Conservation (phyloP, 2,888 invertebrate genomes). For the Caenorhabditis zanzibari region DNA sequence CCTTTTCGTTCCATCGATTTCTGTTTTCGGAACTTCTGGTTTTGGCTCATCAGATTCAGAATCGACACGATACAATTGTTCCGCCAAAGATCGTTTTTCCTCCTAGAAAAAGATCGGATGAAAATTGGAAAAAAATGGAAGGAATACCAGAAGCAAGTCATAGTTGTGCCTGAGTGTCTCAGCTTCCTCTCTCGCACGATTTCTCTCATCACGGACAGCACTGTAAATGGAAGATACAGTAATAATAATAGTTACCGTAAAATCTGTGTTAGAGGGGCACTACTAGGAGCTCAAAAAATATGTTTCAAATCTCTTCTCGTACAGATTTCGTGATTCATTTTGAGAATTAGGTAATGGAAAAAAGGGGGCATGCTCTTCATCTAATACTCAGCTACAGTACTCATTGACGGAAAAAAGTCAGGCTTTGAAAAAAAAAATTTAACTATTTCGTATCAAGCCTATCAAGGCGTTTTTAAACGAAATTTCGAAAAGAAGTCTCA, state of each 20-base stretch:
- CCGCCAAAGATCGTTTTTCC: constrained; percentile 44
- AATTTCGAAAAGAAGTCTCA: too few species aligned
- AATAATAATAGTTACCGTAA: background rate
- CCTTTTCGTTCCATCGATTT: constrained; percentile 53
- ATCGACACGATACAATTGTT: constrained; percentile 41
- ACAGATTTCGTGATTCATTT: too few species aligned
- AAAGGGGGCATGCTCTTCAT: too few species aligned
- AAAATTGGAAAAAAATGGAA: background rate
- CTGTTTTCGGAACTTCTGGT: constrained; percentile 14
- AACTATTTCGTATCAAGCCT: too few species aligned
- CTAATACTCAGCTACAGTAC: too few species aligned
- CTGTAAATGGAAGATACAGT: constrained; percentile 37
- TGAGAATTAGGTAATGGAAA: too few species aligned
- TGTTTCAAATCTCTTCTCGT: too few species aligned
- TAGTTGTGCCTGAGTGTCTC: constrained; percentile 63
- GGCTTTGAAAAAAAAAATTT: too few species aligned
- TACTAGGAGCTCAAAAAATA: too few species aligned
- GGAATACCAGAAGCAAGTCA: constrained; percentile 32
- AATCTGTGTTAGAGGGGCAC: background rate
- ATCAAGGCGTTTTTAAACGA: too few species aligned
- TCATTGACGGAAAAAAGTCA: too few species aligned
- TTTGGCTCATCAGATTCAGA: constrained; percentile 40
- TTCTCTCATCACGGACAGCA: constrained; percentile 90
- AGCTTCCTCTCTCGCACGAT: constrained; percentile 92
- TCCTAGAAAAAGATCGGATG: constrained; percentile 53